Conservation (phyloP, 2,888 invertebrate species). For the Zygothrica quintamaculata region DNA sequence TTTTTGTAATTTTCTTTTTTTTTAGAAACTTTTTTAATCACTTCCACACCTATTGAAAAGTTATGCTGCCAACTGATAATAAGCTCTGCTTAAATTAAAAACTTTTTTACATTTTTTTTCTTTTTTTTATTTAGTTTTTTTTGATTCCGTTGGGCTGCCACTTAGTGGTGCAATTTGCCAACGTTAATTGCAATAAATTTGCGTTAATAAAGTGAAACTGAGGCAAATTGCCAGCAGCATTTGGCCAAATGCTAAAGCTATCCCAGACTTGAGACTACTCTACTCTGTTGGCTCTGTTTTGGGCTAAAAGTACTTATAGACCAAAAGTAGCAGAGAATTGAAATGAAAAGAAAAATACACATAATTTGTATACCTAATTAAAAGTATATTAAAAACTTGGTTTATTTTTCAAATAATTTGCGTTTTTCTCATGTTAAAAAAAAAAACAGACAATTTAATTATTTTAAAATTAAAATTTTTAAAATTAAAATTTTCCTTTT, state of each 20-base stretch:
- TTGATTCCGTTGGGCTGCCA: conserved; percentile 29
- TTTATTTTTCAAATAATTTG: conserved; percentile 10
- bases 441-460: too few species aligned
- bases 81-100: conserved; percentile 77
- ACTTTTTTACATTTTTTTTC: conserved; percentile 56
- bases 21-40: conserved; percentile 70
- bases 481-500: too few species aligned
- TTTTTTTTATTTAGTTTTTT: conserved; percentile 31
- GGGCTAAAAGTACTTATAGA: not conserved
- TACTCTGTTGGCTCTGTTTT: not conserved
- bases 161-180: conserved; percentile 55
- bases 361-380: conserved; percentile 45
- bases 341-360: too few species aligned
- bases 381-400: conserved; percentile 37
- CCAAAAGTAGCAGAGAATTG: too few species aligned
- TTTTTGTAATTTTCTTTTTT: too few species aligned
- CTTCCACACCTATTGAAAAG: conserved; percentile 65
- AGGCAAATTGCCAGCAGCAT: conserved; percentile 64
- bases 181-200: conserved; percentile 76
- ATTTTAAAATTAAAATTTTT: too few species aligned
- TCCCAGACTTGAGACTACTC: conserved; percentile 5
- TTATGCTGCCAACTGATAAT: conserved; percentile 61
- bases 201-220: conserved; percentile 70
- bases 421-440: not conserved
- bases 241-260: conserved; percentile 41